Conservation (phyloP, 2,797 vertebrate genomes). For the Darevskia mixta region DNA sequence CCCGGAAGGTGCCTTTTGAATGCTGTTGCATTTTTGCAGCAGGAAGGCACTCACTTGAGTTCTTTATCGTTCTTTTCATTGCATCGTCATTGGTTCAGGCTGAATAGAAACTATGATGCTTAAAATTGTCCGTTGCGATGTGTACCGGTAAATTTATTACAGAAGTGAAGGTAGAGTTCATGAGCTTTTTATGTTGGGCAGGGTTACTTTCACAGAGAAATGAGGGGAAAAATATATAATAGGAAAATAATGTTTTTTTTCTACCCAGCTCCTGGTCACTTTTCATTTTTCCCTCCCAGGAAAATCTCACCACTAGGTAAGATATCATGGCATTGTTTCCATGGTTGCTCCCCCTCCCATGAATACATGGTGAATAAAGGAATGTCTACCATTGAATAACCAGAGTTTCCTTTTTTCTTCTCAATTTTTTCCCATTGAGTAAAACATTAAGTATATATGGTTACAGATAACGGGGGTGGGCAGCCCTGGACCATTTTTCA, state of each 20-base stretch:
- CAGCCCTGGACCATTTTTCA: no score
- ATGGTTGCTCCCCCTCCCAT: background rate
- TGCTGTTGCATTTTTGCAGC: background rate
- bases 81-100: background rate
- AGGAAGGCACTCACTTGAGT: background rate
- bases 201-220: no score
- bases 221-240: no score
- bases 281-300: background rate
- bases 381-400: no score
- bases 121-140: background rate
- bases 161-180: background rate
- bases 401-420: no score
- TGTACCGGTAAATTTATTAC: background rate
- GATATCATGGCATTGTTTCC: no score
- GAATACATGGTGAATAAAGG: background rate
- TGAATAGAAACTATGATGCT: background rate
- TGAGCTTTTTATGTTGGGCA: background rate
- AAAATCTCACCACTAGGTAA: background rate
- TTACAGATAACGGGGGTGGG: no score
- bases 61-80: background rate
- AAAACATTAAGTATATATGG: no score
- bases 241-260: background rate
- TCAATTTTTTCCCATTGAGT: no score
- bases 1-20: background rate
- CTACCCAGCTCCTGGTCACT: background rate